Base-by-base conservation (phyloP, 2,797 vertebrate species). In the Clarias platycephalus region DNA sequence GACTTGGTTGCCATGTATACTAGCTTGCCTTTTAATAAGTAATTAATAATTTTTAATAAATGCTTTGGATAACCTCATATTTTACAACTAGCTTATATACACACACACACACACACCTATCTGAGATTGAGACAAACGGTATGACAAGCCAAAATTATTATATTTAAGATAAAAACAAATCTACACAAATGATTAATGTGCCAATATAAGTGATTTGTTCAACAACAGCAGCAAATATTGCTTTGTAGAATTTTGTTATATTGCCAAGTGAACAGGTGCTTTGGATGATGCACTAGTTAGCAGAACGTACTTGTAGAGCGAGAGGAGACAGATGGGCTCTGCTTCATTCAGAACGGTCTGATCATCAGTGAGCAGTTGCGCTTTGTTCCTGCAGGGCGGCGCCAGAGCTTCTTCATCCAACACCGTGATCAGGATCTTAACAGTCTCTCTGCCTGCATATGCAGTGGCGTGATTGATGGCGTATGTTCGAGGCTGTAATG, bases 381-480 rank as follows among this genome's bases (percentile, higher is more conserved):
- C 97, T 91, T 96, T 98, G 93, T 97, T 98, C 81, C 83, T 90
- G 85, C 92, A 94, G 8, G 95, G 96, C 72, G 89, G 91, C 53
- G 62, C 86, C 62, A 95, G 82, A 71, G 97, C 96, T 84, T 97
- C 97, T 89, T 98, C 95, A 64, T 99, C 98, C 92, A 99, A 92
- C 88, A 99, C 92, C 24, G 92, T 87, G 55, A 96, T 86, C 71
- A 99, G 91, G 60, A 94, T 88, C 90, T 98, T 99, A 78, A 99
- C 89, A 0, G 95, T 96, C 86, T 97, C 96, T 90, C 97, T 95
- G 44, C 97, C 98, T 79, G 96, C 95, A 22, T 94, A 97, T 0
- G 94, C 96, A 6, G 97, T 99, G 83, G 93, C 95, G 34, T 96
- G 98, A 91, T 99, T 99, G 91, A 99, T 96, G 2, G 95, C 91